These are phyloP conservation scores for Leptothorax acervorum DNA, from an alignment of 2,888 invertebrate genomes.

Conservation along the genomic window DNA sequence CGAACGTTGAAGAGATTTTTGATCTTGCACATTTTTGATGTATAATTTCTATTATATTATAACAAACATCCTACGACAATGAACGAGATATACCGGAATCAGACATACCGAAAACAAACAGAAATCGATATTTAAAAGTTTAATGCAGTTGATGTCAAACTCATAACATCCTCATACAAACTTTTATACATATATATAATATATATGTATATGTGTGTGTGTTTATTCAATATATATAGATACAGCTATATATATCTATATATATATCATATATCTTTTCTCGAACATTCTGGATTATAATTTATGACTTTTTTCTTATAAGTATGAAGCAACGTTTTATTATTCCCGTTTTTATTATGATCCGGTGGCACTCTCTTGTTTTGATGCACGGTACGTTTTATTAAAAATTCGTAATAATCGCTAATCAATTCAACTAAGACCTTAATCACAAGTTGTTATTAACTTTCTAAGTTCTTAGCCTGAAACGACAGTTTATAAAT, in stretches of 20 bases:
- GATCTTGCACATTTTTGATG: conserved; percentile 29
- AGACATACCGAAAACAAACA: conserved; percentile 21
- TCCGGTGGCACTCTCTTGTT: conserved; percentile 5
- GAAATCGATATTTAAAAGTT: conserved; percentile 49
- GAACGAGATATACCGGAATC: conserved; percentile 32
- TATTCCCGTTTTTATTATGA: conserved; percentile 1
- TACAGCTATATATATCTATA: too few relatives aligned
- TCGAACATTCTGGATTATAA: conserved; percentile 39
- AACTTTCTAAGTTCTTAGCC: conserved; percentile 60
- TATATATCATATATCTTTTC: conserved; percentile 50
- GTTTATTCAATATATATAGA: background rate
- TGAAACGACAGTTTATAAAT: conserved; percentile 66
- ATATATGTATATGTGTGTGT: background rate
- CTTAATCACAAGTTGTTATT: conserved; percentile 40
- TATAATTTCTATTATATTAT: conserved; percentile 21
- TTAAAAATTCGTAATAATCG: conserved; percentile 37
- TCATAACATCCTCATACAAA: conserved; percentile 59
- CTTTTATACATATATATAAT: conserved; percentile 8
- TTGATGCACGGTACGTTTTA: conserved; percentile 12
- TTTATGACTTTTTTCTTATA: conserved; percentile 39
- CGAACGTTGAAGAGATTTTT: conserved; percentile 34
- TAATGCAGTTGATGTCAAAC: conserved; percentile 57
- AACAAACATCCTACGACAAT: conserved; percentile 21
- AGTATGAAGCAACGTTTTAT: conserved; percentile 3
- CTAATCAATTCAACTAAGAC: conserved; percentile 39